phyloP scores from a whole-genome alignment of 2,797 vertebrate species.

The Enteromius paludinosus region DNA sequence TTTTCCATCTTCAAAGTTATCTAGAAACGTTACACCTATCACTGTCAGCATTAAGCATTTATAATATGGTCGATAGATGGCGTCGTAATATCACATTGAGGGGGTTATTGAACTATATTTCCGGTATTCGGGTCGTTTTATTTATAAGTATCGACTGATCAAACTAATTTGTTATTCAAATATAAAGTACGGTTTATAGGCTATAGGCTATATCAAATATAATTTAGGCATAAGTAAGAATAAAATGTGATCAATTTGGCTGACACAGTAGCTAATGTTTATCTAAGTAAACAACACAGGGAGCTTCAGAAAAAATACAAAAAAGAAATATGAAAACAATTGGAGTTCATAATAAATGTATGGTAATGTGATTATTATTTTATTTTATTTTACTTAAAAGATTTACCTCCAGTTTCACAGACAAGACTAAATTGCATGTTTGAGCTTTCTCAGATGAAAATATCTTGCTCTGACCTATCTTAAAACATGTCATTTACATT shows the following conservation, averaged over 20 bases:
- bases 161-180: neutral
- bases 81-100: slow-evolving; percentile 16
- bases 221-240: neutral
- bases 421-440: too few relatives aligned
- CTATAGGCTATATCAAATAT: neutral
- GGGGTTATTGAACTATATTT: slow-evolving; percentile 2
- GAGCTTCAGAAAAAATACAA: neutral
- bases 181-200: neutral
- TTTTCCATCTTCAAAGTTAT: slow-evolving; percentile 23
- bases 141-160: neutral
- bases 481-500: too few relatives aligned
- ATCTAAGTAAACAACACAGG: too few relatives aligned
- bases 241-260: neutral
- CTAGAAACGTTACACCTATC: slow-evolving; percentile 1
- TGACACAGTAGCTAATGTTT: too few relatives aligned
- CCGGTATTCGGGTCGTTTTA: neutral
- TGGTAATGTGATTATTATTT: neutral
- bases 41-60: neutral
- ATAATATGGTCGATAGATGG: slow-evolving; percentile 33
- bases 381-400: neutral
- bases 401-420: neutral
- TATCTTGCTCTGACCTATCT: too few relatives aligned
- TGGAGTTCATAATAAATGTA: too few relatives aligned
- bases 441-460: too few relatives aligned
- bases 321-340: too few relatives aligned